Conservation (phyloP, 2,797 vertebrate genomes). For the Cyclura pinguis region DNA sequence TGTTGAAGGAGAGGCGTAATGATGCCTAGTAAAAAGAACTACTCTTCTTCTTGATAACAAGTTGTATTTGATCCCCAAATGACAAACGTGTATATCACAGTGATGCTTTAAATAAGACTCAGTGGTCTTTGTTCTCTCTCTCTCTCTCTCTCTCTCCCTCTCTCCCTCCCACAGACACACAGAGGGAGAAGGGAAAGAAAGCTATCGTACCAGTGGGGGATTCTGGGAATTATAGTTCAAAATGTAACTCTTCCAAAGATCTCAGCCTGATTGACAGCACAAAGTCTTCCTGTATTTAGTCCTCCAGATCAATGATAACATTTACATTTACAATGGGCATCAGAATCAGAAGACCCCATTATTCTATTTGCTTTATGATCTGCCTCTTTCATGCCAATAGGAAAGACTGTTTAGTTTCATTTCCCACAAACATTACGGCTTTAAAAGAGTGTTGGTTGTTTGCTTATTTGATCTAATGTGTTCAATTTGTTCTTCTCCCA, state of each 20-base stretch:
- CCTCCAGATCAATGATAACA: background rate
- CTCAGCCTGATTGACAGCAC: background rate
- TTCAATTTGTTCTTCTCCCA: conserved; percentile 65
- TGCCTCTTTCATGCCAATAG: background rate
- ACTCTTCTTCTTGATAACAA: conserved; percentile 40
- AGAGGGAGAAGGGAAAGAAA: background rate
- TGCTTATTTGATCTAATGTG: conserved; percentile 42
- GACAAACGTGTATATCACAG: background rate
- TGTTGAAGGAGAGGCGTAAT: conserved; percentile 49
- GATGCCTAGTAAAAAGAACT: conserved; percentile 42
- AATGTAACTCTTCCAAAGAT: too few relatives aligned
- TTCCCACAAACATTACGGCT: background rate
- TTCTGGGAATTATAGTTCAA: too few relatives aligned
- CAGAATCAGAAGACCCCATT: background rate
- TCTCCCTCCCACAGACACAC: too few relatives aligned
- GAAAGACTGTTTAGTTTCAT: background rate
- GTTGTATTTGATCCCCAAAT: background rate
- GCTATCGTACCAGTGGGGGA: too few relatives aligned
- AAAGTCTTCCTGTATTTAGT: background rate
- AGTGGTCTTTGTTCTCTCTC: background rate
- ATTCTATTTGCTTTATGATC: background rate
- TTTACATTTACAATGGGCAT: too few relatives aligned
- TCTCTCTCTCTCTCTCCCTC: too few relatives aligned
- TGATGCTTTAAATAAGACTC: background rate
- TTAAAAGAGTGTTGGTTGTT: background rate